Conservation (phyloP, 2,113 vertebrate genomes). For the Crocuta crocuta region DNA sequence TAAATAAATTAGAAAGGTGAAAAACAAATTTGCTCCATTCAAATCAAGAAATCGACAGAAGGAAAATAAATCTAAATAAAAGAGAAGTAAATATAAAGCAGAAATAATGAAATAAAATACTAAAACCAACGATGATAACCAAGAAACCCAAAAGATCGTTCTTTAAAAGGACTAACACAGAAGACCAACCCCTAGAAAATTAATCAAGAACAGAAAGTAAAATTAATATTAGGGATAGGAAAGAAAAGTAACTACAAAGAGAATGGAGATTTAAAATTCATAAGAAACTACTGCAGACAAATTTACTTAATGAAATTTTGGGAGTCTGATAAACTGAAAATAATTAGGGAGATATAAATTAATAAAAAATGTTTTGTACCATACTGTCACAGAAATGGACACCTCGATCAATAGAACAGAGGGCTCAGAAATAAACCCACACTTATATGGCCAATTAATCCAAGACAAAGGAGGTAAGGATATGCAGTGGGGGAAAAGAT, state of each 20-base stretch:
- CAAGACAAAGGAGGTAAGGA: not conserved
- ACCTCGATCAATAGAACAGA: not conserved
- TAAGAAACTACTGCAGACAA: not conserved
- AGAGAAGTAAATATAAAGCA: not conserved
- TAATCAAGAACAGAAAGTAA: constrained; percentile 5
- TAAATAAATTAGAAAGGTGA: not conserved
- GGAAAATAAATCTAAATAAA: constrained; percentile 38
- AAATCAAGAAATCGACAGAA: not conserved
- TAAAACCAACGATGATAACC: not conserved
- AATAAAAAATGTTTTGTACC: not conserved
- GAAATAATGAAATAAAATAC: not conserved
- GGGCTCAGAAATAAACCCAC: not conserved
- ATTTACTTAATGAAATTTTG: constrained; percentile 3
- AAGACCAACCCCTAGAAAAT: not conserved
- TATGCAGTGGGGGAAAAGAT: not conserved
- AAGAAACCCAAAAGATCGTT: not conserved
- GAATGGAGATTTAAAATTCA: not conserved
- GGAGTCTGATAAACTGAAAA: not conserved
- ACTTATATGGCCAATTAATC: not conserved
- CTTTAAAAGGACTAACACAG: not conserved
- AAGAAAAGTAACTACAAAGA: not conserved
- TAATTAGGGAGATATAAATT: not conserved
- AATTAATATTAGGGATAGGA: not conserved
- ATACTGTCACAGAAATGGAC: not conserved
- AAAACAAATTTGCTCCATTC: not conserved